Evolutionary conservation across 2,113 vertebrate species (phyloP).

Genomic region (Microtus richardsoni): DNA sequence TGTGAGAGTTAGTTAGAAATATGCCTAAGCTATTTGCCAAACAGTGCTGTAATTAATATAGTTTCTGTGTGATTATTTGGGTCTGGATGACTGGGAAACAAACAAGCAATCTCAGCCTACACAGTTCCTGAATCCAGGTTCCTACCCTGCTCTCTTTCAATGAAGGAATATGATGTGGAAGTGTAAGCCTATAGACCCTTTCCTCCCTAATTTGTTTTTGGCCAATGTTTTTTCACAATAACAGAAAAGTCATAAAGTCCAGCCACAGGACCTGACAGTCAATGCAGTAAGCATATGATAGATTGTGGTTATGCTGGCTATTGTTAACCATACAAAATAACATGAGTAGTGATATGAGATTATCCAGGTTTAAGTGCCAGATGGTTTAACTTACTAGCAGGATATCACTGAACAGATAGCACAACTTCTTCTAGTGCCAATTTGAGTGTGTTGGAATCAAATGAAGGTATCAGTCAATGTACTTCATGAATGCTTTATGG

Average conservation of each 20-base stretch:
- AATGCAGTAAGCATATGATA: background rate
- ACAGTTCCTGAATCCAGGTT: background rate
- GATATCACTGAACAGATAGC: background rate
- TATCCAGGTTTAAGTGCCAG: constrained; percentile 11
- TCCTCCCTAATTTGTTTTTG: background rate
- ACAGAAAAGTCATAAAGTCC: background rate
- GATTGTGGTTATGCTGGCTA: background rate
- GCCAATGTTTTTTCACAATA: background rate
- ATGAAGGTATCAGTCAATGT: background rate
- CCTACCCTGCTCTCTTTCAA: background rate
- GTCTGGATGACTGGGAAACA: too few relatives aligned
- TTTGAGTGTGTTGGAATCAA: constrained; percentile 49
- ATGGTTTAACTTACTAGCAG: constrained; percentile 17
- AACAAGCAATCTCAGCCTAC: too few relatives aligned
- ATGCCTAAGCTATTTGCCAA: too few relatives aligned
- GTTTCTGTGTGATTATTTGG: too few relatives aligned
- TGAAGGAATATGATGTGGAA: background rate
- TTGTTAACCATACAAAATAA: background rate
- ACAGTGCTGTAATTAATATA: too few relatives aligned
- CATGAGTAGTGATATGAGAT: background rate
- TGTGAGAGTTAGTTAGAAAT: too few relatives aligned
- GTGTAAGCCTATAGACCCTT: too few relatives aligned
- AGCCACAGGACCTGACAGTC: background rate
- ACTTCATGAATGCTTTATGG: background rate
- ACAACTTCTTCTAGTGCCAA: background rate